Conservation (phyloP, 53 echinoderm and acorn worm species). For the Arbacia lixula region DNA sequence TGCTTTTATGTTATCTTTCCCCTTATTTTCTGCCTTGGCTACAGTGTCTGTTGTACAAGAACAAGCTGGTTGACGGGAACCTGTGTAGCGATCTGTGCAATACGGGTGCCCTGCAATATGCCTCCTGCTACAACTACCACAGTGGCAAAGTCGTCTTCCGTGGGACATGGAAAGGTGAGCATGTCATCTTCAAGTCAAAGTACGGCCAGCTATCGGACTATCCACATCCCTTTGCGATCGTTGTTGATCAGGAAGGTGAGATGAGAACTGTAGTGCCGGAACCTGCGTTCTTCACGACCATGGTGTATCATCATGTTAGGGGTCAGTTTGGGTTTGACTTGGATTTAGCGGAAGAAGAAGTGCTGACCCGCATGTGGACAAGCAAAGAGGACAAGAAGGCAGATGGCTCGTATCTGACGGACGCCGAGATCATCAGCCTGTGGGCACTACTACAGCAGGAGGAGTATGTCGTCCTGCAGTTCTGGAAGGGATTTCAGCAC, state of each 20-base stretch:
- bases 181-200: conserved; percentile 81
- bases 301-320: conserved; percentile 63
- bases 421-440: conserved; percentile 77
- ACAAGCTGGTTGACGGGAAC: conserved; percentile 66
- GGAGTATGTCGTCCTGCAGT: conserved; percentile 78
- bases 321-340: conserved; percentile 59
- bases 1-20: not conserved
- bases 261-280: conserved; percentile 46
- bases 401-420: not conserved
- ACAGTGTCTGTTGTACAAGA: conserved; percentile 78
- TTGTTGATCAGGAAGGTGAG: conserved; percentile 37
- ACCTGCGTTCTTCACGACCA: conserved; percentile 45
- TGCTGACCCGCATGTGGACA: conserved; percentile 47
- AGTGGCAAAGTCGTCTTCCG: conserved; percentile 78
- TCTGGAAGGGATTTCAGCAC: conserved; percentile 54
- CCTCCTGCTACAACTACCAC: conserved; percentile 66
- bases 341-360: conserved; percentile 40
- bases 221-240: conserved; percentile 53
- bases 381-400: not conserved
- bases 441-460: conserved; percentile 87
- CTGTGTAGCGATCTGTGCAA: conserved; percentile 76
- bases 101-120: conserved; percentile 55
- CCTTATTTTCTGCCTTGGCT: not conserved
- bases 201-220: conserved; percentile 56
- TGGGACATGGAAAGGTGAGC: conserved; percentile 43